These are phyloP conservation scores for Lemur catta DNA, from an alignment of 2,797 vertebrate species.

Conservation along the genomic window DNA sequence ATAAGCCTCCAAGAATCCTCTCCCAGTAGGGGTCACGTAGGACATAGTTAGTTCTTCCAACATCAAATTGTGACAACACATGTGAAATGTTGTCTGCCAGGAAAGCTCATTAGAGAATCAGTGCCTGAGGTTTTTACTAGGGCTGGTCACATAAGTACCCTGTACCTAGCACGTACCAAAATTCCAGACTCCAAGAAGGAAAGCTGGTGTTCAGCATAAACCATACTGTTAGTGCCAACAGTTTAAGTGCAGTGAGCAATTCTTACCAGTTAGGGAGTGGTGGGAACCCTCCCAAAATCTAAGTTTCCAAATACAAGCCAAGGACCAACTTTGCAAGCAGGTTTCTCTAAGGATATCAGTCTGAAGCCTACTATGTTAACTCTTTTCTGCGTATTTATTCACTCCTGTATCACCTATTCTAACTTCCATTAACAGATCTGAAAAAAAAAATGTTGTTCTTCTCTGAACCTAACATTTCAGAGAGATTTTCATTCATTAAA, in stretches of 20 bases:
- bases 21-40: background rate
- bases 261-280: background rate
- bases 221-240: background rate
- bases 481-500: conserved; percentile 33
- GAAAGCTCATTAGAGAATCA: background rate
- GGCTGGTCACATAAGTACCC: background rate
- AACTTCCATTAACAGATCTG: background rate
- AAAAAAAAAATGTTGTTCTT: conserved; percentile 4
- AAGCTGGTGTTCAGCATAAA: background rate
- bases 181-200: background rate
- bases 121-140: background rate
- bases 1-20: background rate
- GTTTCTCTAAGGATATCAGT: background rate
- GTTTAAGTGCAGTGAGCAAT: background rate
- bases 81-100: background rate
- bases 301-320: background rate
- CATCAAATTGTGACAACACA: background rate
- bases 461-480: conserved; percentile 35
- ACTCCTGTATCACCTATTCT: background rate
- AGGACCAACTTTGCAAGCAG: background rate
- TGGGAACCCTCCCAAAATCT: background rate
- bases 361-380: background rate
- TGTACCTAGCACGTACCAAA: background rate
- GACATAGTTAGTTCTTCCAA: background rate
- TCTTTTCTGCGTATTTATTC: background rate